Evolutionary conservation across 2,113 vertebrate genomes (phyloP), one percentile per base, ranked within the genome.

Genomic region (Varanus komodoensis): DNA sequence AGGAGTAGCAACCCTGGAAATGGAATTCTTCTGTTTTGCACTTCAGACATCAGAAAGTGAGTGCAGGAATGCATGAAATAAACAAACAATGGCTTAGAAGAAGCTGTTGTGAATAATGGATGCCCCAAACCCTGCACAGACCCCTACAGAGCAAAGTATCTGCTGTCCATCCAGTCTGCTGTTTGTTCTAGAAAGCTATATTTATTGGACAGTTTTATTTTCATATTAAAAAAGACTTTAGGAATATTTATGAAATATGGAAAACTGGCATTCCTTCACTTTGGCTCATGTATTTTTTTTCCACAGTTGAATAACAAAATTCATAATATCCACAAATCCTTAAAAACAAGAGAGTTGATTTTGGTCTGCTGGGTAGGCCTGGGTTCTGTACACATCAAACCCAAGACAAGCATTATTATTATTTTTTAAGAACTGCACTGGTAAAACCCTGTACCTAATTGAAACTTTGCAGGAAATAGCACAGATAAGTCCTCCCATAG

Each of bases 391-490:
- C 6, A 77, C 64, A 77, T 1, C 54, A 29, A 89, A 34, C 14
- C 54, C 6, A 68, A 77, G 27, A 25, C 12, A 85, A 85, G 73
- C 61, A 17, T 64, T 57, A 54, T 19, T 32, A n/a, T 82, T 74
- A 6, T 27, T 50, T 44, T 83, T 48, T 83, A 71, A 64, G 71
- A 82, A 88, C 50, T 74, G 80, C 52, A 48, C 32, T 52, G 71
- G 82, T 73, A 89, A 64, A 75, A 67, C 29, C 21, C 71, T 52
- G 32, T n/a, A 64, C 27, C 38, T 9, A n/a, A 17, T 75, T 27
- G 23, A 75, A 75, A 57, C 87, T 32, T 91, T 38, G 86, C 94
- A 44, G 88, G 11, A 77, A 86, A 87, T 83, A 78, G 77, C 69
- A 74, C 54, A 85, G 90, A 79, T 91, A 50, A 8, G 61, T 64